phyloP scores from a whole-genome alignment of 1,140 invertebrate species.

The Achroia grisella region DNA sequence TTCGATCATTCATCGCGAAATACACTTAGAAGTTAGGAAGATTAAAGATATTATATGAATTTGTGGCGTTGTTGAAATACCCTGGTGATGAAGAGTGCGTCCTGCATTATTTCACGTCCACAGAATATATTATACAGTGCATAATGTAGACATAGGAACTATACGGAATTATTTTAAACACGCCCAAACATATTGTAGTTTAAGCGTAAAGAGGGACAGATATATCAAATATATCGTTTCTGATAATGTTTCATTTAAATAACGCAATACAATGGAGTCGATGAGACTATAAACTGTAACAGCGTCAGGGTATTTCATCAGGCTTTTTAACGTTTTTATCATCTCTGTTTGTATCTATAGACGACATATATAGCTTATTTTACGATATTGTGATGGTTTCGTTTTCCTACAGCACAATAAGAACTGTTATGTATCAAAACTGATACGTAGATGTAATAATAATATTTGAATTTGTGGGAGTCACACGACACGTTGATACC shows the following conservation, averaged over 20 bases:
- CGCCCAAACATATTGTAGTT: neutral
- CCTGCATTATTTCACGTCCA: constrained; percentile 45
- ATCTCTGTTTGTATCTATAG: constrained; percentile 65
- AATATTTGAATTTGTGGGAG: constrained; percentile 54
- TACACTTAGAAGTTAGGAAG: constrained; percentile 57
- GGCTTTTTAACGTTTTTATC: constrained; percentile 51
- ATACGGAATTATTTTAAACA: neutral
- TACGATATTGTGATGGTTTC: constrained; percentile 71
- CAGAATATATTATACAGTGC: constrained; percentile 7
- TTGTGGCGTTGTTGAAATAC: constrained; percentile 38
- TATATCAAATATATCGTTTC: constrained; percentile 56
- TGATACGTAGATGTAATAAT: constrained; percentile 61
- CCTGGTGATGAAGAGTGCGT: constrained; percentile 26
- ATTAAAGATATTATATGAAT: constrained; percentile 66
- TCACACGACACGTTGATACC: constrained; percentile 50
- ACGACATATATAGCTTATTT: constrained; percentile 69
- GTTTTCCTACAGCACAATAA: constrained; percentile 68
- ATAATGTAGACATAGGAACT: constrained; percentile 2
- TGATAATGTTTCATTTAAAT: constrained; percentile 25
- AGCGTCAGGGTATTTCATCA: constrained; percentile 28
- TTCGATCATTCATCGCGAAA: constrained; percentile 73
- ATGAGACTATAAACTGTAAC: constrained; percentile 53
- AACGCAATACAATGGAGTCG: constrained; percentile 32
- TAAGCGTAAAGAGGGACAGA: constrained; percentile 22
- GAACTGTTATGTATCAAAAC: constrained; percentile 62